These are phyloP conservation scores for Aphodius granarius DNA, from an alignment of 2,888 invertebrate species.

Conservation along the genomic window DNA sequence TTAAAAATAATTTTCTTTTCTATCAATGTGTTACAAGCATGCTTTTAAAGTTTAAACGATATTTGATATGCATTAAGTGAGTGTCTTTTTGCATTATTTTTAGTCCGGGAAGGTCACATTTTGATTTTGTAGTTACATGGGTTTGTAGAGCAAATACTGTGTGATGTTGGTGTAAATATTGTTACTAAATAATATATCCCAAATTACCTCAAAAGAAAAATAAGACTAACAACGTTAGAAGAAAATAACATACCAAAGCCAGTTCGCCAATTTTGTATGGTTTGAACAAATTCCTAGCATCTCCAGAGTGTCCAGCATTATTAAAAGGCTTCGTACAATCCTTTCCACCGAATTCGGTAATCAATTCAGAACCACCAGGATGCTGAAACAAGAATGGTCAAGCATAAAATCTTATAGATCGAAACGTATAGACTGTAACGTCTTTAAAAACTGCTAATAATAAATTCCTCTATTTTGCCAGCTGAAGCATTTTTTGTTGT, in stretches of 20 bases:
- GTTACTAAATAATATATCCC: too few relatives aligned
- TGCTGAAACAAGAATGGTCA: conserved; percentile 56
- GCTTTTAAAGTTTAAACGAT: too few relatives aligned
- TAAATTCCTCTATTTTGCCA: background rate
- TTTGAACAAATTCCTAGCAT: conserved; percentile 62
- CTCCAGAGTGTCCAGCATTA: conserved; percentile 67
- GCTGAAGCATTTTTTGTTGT: background rate
- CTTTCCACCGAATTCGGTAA: conserved; percentile 67
- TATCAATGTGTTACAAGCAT: too few relatives aligned
- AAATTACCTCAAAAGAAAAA: background rate
- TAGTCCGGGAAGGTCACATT: too few relatives aligned
- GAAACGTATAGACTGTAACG: too few relatives aligned
- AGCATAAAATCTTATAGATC: background rate
- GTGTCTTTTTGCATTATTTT: too few relatives aligned
- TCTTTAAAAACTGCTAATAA: background rate
- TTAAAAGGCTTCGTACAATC: conserved; percentile 69
- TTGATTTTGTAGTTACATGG: too few relatives aligned
- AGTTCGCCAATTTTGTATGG: conserved; percentile 69
- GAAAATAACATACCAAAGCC: conserved; percentile 56
- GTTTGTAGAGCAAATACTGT: background rate
- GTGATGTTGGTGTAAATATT: too few relatives aligned
- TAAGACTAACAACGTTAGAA: background rate
- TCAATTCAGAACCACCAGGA: conserved; percentile 67
- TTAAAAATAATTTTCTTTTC: too few relatives aligned
- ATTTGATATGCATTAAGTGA: too few relatives aligned